Conservation (phyloP, 2,113 vertebrate species). For the Macrotus californicus region DNA sequence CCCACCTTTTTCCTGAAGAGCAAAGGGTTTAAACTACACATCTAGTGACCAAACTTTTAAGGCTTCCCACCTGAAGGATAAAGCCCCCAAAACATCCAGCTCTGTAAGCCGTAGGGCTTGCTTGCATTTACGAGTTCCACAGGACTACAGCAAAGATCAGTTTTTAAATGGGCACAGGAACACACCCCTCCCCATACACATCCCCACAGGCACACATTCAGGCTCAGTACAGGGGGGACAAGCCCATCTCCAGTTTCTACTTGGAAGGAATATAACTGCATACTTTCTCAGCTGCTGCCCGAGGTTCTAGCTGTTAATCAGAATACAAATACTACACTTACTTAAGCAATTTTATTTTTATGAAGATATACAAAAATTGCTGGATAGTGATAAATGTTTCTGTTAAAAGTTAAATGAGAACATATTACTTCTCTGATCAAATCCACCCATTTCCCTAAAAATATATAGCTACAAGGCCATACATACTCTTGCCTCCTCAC, state of each 20-base stretch:
- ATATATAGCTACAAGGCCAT: background rate
- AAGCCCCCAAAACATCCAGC: background rate
- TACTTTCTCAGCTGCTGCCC: background rate
- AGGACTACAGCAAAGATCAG: background rate
- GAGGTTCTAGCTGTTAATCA: background rate
- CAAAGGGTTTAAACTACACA: background rate
- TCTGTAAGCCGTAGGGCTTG: background rate
- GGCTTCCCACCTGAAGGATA: background rate
- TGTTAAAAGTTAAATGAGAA: constrained; percentile 15
- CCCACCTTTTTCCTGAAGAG: background rate
- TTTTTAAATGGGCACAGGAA: background rate
- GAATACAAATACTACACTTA: background rate
- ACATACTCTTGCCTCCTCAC: background rate
- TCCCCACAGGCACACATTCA: background rate
- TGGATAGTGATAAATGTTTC: background rate
- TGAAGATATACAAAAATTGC: background rate
- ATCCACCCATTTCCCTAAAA: background rate
- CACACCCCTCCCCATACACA: background rate
- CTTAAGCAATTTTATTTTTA: constrained; percentile 14
- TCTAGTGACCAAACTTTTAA: background rate
- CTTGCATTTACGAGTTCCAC: background rate
- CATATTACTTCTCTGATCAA: background rate
- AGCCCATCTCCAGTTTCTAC: background rate
- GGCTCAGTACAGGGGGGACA: background rate
- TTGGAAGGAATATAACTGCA: background rate